phyloP scores from a whole-genome alignment of 2,888 invertebrate genomes.

The Stegophylla sp. region DNA sequence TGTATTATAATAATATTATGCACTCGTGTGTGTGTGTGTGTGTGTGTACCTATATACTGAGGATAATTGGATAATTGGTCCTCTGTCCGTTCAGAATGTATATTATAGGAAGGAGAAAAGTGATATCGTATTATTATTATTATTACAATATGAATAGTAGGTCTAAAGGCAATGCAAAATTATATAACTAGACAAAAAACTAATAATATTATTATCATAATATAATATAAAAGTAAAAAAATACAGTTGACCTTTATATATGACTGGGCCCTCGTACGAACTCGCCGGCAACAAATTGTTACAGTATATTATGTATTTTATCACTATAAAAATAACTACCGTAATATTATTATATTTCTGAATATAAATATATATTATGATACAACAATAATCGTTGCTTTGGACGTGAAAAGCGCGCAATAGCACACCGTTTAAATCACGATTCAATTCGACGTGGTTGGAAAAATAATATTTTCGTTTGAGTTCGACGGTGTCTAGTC shows the following conservation, averaged over 20 bases:
- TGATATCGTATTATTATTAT: too few relatives aligned
- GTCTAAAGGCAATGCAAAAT: too few relatives aligned
- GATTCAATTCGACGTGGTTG: constrained; percentile 35
- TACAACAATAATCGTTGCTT: neutral
- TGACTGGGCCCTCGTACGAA: neutral
- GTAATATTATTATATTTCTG: neutral
- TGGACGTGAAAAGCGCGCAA: neutral
- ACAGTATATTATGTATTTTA: neutral
- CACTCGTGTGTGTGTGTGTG: too few relatives aligned
- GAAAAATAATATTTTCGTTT: neutral
- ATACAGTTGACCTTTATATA: neutral
- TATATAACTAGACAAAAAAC: too few relatives aligned
- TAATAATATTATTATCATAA: too few relatives aligned
- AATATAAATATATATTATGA: neutral
- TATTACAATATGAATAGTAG: too few relatives aligned
- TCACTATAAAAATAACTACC: neutral
- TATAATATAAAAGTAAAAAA: neutral
- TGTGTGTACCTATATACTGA: too few relatives aligned
- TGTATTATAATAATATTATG: too few relatives aligned
- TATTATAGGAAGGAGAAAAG: too few relatives aligned
- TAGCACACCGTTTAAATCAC: constrained; percentile 55
- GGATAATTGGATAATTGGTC: too few relatives aligned
- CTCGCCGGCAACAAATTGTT: neutral
- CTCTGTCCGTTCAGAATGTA: too few relatives aligned
- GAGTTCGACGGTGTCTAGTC: too few relatives aligned